phyloP scores from a whole-genome alignment of 2,888 invertebrate species.

The Drosophila pseudotalamancana region DNA sequence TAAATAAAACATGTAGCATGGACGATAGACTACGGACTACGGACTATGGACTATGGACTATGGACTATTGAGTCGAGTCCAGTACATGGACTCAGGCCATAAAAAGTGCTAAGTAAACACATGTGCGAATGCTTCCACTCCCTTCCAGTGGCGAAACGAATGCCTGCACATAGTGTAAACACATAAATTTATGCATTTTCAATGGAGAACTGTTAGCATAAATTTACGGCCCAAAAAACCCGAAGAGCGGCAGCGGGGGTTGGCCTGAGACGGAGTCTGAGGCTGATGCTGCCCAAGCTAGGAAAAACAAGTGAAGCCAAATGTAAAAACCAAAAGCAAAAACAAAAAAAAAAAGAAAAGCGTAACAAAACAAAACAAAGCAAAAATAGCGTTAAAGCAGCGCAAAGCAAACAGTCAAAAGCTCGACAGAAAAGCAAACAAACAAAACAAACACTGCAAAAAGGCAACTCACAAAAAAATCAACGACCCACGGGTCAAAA shows the following conservation, averaged over 20 bases:
- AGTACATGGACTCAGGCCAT: conserved; percentile 52
- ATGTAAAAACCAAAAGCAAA: conserved; percentile 34
- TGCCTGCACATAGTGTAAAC: conserved; percentile 76
- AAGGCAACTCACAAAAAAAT: conserved; percentile 57
- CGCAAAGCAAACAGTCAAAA: conserved; percentile 74
- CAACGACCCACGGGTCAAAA: conserved; percentile 45
- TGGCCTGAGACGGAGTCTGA: not conserved
- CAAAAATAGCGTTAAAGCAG: conserved; percentile 73
- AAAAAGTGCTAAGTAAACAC: conserved; percentile 78
- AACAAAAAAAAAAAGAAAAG: conserved; percentile 10
- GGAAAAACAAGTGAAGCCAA: conserved; percentile 26
- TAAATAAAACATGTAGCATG: conserved; percentile 61
- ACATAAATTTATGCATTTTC: conserved; percentile 80
- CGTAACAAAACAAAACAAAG: conserved; percentile 70
- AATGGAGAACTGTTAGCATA: conserved; percentile 79
- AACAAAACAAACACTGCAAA: conserved; percentile 68
- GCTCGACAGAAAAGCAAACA: conserved; percentile 55
- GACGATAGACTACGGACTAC: conserved; percentile 25
- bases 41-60: conserved; percentile 20
- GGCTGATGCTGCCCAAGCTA: conserved; percentile 28
- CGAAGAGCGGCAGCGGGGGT: conserved; percentile 5
- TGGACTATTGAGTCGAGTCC: conserved; percentile 27
- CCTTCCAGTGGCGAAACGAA: conserved; percentile 45
- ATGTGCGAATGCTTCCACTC: conserved; percentile 46
- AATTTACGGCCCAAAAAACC: conserved; percentile 67